Evolutionary conservation across 2,113 vertebrate species (phyloP).

Genomic region (Heloderma charlesbogerti): DNA sequence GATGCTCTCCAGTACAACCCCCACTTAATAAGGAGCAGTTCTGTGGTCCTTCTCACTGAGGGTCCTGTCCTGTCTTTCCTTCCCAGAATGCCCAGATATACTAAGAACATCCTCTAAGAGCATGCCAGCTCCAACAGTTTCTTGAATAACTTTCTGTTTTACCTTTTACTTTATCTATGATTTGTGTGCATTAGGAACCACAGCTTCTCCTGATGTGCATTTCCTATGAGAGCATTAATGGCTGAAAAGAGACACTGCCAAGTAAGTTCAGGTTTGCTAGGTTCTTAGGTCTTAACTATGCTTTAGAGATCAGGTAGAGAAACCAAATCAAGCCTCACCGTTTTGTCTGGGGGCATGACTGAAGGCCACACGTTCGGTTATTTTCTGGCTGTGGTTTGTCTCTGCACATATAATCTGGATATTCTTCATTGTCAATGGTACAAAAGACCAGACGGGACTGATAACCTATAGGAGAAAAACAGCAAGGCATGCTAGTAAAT

Average conservation of each 20-base stretch:
- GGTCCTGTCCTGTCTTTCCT: background rate
- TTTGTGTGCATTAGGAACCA: background rate
- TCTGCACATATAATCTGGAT: conserved; percentile 88
- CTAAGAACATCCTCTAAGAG: background rate
- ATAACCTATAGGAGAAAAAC: conserved; percentile 79
- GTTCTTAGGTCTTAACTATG: background rate
- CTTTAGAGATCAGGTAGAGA: conserved; percentile 1
- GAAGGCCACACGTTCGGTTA: conserved; percentile 87
- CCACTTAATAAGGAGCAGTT: background rate
- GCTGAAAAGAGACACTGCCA: background rate
- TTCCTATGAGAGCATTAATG: background rate
- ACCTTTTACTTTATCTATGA: background rate
- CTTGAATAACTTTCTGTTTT: background rate
- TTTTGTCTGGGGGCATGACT: conserved; percentile 87
- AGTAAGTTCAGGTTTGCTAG: background rate
- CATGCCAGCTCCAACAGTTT: background rate
- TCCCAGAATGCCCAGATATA: background rate
- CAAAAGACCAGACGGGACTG: conserved; percentile 93
- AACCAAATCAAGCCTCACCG: conserved; percentile 75
- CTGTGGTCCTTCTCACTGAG: background rate
- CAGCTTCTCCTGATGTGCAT: background rate
- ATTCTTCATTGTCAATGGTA: conserved; percentile 88
- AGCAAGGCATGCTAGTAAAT: conserved; percentile 9
- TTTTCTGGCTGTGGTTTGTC: conserved; percentile 79
- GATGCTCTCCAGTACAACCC: background rate